A percentile compares a stretch with the other conserved stretches of the same genome.
Conservation (phyloP, 1,140 invertebrate species). For the Choristoneura fumiferana region DNA sequence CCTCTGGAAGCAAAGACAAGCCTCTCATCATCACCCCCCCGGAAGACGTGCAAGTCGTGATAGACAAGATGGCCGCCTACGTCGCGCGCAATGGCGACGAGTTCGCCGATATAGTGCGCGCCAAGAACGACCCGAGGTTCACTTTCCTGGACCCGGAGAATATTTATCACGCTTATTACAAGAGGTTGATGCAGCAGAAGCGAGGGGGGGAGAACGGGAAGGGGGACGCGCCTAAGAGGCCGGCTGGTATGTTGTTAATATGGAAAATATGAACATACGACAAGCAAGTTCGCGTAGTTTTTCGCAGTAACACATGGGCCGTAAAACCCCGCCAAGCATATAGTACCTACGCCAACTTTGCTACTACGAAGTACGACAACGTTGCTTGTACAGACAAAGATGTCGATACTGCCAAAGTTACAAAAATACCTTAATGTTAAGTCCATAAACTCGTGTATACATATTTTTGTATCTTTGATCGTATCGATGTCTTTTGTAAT, state of each 20-base stretch:
- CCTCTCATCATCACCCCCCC: slow-evolving; percentile 83
- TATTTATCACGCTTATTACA: slow-evolving; percentile 89
- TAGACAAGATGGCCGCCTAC: slow-evolving; percentile 97
- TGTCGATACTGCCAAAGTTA: too few relatives aligned
- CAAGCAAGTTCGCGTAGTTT: too few relatives aligned
- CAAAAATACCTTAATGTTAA: too few relatives aligned
- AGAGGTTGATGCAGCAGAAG: slow-evolving; percentile 67
- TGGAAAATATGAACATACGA: slow-evolving; percentile 38
- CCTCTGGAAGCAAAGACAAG: slow-evolving; percentile 50
- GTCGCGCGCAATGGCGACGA: slow-evolving; percentile 96
- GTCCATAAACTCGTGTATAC: too few relatives aligned
- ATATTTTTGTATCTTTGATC: too few relatives aligned
- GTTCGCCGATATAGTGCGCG: slow-evolving; percentile 93
- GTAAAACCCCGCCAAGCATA: too few relatives aligned
- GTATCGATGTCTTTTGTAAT: too few relatives aligned
- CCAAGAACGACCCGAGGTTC: slow-evolving; percentile 92
- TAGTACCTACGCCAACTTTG: too few relatives aligned
- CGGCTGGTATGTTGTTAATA: slow-evolving; percentile 71
- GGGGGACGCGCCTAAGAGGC: slow-evolving; percentile 67
- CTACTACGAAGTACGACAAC: too few relatives aligned
- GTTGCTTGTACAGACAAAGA: too few relatives aligned
- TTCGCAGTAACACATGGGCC: too few relatives aligned
- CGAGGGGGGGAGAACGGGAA: slow-evolving; percentile 49
- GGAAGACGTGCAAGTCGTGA: slow-evolving; percentile 90
- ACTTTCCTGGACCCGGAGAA: slow-evolving; percentile 87